phyloP scores from a whole-genome alignment of 2,888 invertebrate genomes.

The Stictocephala bisonia region DNA sequence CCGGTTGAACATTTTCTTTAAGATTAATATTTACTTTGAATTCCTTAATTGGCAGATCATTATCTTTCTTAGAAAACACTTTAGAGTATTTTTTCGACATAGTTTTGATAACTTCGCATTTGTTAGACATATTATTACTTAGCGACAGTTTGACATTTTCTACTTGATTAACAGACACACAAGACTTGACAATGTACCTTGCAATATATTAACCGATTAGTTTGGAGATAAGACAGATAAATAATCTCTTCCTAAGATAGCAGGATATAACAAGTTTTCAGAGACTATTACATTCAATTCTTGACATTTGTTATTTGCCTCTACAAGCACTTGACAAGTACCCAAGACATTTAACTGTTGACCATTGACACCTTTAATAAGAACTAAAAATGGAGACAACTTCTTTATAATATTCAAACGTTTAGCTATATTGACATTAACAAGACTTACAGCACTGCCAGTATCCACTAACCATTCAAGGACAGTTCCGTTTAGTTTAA shows the following conservation, averaged over 20 bases:
- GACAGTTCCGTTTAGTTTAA: background rate
- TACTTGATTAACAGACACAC: no score
- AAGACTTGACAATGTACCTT: background rate
- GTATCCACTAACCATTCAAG: slow-evolving; percentile 9
- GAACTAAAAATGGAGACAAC: slow-evolving; percentile 3
- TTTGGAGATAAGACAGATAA: background rate
- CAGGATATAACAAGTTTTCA: slow-evolving; percentile 1
- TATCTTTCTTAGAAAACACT: slow-evolving; percentile 2
- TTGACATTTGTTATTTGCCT: background rate
- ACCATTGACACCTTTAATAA: slow-evolving; percentile 3
- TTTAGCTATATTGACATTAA: background rate
- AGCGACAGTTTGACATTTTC: no score
- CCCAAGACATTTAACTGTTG: background rate
- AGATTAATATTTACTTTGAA: slow-evolving; percentile 5
- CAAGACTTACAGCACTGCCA: background rate
- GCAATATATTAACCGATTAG: background rate
- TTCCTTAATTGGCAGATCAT: background rate
- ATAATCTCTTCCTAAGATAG: background rate
- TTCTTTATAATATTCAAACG: background rate
- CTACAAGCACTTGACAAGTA: no score
- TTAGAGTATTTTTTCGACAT: background rate
- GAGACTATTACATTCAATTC: background rate
- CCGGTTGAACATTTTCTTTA: background rate
- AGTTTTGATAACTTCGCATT: background rate
- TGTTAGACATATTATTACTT: no score